phyloP scores from a whole-genome alignment of 2,797 vertebrate species.

The Xenops minutus region DNA sequence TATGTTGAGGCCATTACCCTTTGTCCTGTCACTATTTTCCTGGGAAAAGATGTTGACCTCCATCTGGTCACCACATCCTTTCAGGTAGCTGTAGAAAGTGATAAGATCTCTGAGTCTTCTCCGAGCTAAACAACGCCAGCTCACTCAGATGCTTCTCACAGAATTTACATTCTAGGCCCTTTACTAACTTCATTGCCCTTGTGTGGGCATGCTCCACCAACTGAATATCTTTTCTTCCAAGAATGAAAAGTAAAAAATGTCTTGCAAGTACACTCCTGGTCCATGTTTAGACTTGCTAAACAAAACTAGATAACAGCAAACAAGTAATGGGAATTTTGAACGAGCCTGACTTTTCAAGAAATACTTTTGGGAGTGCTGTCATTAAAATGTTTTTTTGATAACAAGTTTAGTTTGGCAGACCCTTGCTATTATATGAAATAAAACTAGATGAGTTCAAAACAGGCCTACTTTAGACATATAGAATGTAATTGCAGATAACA shows the following conservation, averaged over 20 bases:
- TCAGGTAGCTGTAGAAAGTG: neutral
- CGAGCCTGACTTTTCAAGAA: neutral
- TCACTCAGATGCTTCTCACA: neutral
- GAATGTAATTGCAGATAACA: neutral
- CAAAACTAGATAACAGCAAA: neutral
- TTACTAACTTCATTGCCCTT: neutral
- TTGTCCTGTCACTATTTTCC: neutral
- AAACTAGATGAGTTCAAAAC: neutral
- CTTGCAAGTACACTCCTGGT: neutral
- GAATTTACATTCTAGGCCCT: neutral
- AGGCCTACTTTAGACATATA: neutral
- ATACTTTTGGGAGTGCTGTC: neutral
- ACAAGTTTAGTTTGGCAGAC: neutral
- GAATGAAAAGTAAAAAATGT: neutral
- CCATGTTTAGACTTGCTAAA: neutral
- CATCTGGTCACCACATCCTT: neutral
- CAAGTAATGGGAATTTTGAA: neutral
- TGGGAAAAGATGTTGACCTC: fast-evolving
- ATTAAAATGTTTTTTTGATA: neutral
- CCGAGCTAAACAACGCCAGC: neutral
- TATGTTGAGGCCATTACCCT: neutral
- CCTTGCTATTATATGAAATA: neutral
- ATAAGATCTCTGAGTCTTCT: neutral
- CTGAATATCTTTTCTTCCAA: neutral
- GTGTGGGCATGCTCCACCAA: neutral